Conservation (phyloP, 2,797 vertebrate species). For the Poecilia picta region DNA sequence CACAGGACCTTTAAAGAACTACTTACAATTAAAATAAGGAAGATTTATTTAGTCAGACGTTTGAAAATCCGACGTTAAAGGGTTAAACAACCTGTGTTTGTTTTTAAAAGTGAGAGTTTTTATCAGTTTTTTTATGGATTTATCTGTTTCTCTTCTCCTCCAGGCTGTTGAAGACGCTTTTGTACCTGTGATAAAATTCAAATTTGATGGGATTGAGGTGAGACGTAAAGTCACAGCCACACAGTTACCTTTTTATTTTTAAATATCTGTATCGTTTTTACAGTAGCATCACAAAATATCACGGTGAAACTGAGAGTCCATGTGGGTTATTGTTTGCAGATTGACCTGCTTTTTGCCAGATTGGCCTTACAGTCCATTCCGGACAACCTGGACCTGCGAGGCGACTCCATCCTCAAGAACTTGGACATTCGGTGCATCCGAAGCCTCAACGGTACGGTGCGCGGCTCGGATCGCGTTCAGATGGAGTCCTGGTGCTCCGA, state of each 20-base stretch:
- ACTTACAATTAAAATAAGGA: no score
- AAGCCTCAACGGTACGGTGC: conserved; percentile 91
- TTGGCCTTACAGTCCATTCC: conserved; percentile 91
- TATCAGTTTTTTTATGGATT: neutral
- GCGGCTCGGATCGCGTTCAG: neutral
- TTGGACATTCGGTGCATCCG: conserved; percentile 96
- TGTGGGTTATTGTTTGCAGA: conserved; percentile 73
- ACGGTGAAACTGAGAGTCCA: no score
- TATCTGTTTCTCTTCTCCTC: neutral
- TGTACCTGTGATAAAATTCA: conserved; percentile 98
- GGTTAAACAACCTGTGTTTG: neutral
- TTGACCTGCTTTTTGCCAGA: conserved; percentile 97
- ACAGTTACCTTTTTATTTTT: no score
- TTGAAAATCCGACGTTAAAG: no score
- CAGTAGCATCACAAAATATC: no score
- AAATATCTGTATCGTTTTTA: no score
- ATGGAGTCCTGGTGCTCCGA: neutral
- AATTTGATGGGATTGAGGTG: conserved; percentile 97
- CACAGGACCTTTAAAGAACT: no score
- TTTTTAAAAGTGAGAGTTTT: neutral
- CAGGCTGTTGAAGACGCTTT: conserved; percentile 98
- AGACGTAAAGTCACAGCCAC: conserved; percentile 31
- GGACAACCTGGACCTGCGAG: conserved; percentile 93
- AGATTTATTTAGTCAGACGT: no score
- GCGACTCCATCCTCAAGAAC: conserved; percentile 92